Evolutionary conservation across 2,797 vertebrate species (phyloP).

Genomic region (Epinephelus coioides): DNA sequence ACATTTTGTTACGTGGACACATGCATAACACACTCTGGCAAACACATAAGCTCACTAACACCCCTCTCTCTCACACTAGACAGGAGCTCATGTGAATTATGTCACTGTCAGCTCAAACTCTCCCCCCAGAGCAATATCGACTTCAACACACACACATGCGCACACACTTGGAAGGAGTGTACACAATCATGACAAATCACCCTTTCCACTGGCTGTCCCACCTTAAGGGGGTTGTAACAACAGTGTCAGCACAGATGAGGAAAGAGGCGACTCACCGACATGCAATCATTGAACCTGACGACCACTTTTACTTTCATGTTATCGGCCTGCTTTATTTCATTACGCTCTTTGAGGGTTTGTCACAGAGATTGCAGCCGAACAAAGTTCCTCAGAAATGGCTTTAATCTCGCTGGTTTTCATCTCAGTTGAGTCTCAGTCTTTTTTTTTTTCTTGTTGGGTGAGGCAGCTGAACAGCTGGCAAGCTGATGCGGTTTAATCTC

Average conservation of each 20-base stretch:
- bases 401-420: slow-evolving; percentile 43
- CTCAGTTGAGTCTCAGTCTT: neutral
- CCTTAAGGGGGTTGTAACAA: slow-evolving; percentile 54
- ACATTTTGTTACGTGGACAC: slow-evolving; percentile 17
- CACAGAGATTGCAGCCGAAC: neutral
- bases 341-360: slow-evolving; percentile 15
- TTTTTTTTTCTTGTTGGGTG: neutral
- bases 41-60: slow-evolving; percentile 8
- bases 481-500: slow-evolving; percentile 15
- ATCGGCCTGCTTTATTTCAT: slow-evolving; percentile 46
- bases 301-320: slow-evolving; percentile 40
- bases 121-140: slow-evolving; percentile 28
- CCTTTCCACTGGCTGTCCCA: slow-evolving; percentile 42
- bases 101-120: slow-evolving; percentile 48
- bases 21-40: neutral
- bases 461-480: slow-evolving; percentile 1
- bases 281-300: slow-evolving; percentile 28
- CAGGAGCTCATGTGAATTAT: slow-evolving; percentile 24
- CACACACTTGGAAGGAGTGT: slow-evolving; percentile 14
- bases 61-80: neutral
- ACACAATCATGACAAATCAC: slow-evolving; percentile 69
- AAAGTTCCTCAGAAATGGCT: slow-evolving; percentile 34
- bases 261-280: slow-evolving; percentile 35
- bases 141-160: slow-evolving; percentile 14
- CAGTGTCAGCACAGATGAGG: slow-evolving; percentile 57